phyloP scores from a whole-genome alignment of 1,140 invertebrate species.

The Papilio helenus region DNA sequence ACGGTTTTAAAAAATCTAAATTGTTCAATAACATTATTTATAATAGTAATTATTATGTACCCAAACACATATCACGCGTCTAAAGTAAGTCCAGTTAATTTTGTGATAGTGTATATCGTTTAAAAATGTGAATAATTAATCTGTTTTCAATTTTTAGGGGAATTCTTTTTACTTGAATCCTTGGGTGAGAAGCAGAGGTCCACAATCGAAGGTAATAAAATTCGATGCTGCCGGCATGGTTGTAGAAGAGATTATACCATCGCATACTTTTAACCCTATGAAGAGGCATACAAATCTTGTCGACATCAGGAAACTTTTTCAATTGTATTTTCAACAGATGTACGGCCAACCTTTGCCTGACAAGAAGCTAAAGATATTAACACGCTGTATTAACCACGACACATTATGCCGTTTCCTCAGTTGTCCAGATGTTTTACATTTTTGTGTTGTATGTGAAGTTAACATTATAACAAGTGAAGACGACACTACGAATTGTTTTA shows the following conservation, averaged over 20 bases:
- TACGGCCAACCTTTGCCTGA: background rate
- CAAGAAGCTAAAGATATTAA: slow-evolving; percentile 57
- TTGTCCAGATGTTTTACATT: slow-evolving; percentile 56
- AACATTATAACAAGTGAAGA: slow-evolving; percentile 42
- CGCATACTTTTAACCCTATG: slow-evolving; percentile 38
- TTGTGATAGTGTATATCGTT: background rate
- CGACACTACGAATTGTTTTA: slow-evolving; percentile 29
- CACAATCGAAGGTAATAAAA: slow-evolving; percentile 53
- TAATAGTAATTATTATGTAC: background rate
- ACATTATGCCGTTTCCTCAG: slow-evolving; percentile 61
- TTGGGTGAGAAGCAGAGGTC: slow-evolving; percentile 52
- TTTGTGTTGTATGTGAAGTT: slow-evolving; percentile 64
- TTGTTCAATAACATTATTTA: background rate
- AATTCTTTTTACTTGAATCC: slow-evolving; percentile 52
- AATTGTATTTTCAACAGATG: background rate
- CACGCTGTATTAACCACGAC: slow-evolving; percentile 52
- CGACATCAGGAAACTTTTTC: slow-evolving; percentile 13
- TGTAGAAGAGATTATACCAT: slow-evolving; percentile 40
- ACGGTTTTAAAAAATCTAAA: slow-evolving; percentile 9
- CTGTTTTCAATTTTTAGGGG: background rate
- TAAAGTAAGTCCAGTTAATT: background rate
- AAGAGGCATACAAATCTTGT: slow-evolving; percentile 11
- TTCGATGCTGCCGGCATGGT: slow-evolving; percentile 53
- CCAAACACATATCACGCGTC: background rate
- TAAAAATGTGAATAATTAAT: background rate